These are phyloP conservation scores for Huso huso DNA, from an alignment of 2,797 vertebrate species.

Conservation along the genomic window DNA sequence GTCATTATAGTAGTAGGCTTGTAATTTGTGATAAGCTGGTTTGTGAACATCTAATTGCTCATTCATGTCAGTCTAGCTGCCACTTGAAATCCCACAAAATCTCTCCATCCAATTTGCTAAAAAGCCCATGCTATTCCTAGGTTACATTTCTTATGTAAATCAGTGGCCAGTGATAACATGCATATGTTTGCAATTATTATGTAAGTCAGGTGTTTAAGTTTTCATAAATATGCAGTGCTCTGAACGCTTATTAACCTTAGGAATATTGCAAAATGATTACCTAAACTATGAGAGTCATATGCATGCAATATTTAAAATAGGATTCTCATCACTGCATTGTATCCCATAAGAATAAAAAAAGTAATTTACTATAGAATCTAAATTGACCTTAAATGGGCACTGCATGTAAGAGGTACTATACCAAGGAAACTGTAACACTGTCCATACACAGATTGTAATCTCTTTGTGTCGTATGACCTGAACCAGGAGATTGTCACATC, in stretches of 20 bases:
- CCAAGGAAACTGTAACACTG: no score
- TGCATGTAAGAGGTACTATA: no score
- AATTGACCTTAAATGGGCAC: no score
- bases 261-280: neutral
- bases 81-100: constrained; percentile 39
- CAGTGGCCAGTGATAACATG: neutral
- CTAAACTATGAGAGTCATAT: neutral
- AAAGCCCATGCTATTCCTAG: constrained; percentile 5
- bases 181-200: constrained; percentile 3
- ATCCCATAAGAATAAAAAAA: no score
- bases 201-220: constrained; percentile 2
- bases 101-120: constrained; percentile 39
- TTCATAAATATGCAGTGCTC: neutral
- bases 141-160: constrained; percentile 4
- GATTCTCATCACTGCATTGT: neutral
- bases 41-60: constrained; percentile 48
- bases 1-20: constrained; percentile 57
- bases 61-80: constrained; percentile 42
- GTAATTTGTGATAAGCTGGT: constrained; percentile 51
- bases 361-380: no score
- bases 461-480: no score
- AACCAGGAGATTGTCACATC: no score
- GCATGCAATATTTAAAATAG: neutral
- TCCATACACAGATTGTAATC: no score
- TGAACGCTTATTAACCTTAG: neutral